These are phyloP conservation scores for Macropodus opercularis DNA, from an alignment of 2,797 vertebrate genomes.

Conservation along the genomic window DNA sequence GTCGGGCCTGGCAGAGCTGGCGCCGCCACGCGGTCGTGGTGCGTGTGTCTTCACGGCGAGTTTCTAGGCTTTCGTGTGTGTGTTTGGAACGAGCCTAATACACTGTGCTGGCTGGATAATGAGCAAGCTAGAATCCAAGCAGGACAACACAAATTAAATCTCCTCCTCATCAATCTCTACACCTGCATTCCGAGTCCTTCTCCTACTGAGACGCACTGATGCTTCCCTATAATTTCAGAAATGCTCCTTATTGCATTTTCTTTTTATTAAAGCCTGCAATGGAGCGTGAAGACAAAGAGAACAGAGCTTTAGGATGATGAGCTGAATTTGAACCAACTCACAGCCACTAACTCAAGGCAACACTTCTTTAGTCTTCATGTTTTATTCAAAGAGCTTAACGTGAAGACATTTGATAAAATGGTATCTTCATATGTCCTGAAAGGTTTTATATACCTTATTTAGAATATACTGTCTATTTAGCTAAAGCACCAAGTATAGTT, in stretches of 20 bases:
- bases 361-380: too few species aligned
- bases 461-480: too few species aligned
- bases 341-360: not conserved
- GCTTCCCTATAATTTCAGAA: conserved; percentile 23
- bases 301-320: not conserved
- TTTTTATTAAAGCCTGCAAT: conserved; percentile 9
- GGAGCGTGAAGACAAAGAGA: not conserved
- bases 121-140: conserved; percentile 33
- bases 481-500: too few species aligned
- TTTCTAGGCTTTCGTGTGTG: conserved; percentile 26
- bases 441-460: too few species aligned
- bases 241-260: conserved; percentile 18
- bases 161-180: conserved; percentile 51
- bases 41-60: conserved; percentile 3
- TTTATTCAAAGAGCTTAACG: too few species aligned
- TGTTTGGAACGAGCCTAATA: conserved; percentile 27
- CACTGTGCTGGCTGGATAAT: conserved; percentile 40
- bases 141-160: conserved; percentile 45
- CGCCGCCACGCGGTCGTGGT: not conserved
- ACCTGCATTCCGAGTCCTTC: conserved; percentile 45
- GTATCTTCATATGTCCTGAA: too few species aligned
- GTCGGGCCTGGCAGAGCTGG: conserved; percentile 46
- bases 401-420: too few species aligned
- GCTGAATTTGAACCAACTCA: too few species aligned
- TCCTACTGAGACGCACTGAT: conserved; percentile 24